Evolutionary conservation across 2,113 vertebrate genomes (phyloP).

Genomic region (Turnix velox): DNA sequence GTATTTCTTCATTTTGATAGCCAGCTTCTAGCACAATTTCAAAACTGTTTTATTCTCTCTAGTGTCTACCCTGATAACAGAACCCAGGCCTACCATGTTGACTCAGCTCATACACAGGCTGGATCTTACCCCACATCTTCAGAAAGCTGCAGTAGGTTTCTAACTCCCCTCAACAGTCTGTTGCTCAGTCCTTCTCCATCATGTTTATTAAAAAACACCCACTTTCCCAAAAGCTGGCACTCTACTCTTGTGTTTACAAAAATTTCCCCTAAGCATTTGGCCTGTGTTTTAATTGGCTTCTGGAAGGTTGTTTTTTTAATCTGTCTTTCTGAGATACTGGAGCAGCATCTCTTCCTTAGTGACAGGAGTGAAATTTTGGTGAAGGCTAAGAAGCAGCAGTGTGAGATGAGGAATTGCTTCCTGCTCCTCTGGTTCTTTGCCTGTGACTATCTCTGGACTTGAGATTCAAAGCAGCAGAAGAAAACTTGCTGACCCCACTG

Average conservation of each 20-base stretch:
- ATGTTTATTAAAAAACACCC: conserved; percentile 13
- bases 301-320: background rate
- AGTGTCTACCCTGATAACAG: background rate
- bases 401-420: background rate
- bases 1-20: background rate
- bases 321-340: background rate
- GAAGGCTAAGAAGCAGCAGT: background rate
- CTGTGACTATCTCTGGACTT: background rate
- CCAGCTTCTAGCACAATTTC: background rate
- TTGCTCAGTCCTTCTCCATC: background rate
- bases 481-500: background rate
- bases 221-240: background rate
- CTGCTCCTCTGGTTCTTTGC: background rate
- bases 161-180: background rate
- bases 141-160: background rate
- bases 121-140: background rate
- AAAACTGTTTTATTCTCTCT: background rate
- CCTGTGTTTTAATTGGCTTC: conserved; percentile 39
- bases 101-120: background rate
- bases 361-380: background rate
- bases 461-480: background rate
- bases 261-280: conserved; percentile 45
- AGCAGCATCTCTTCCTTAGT: background rate
- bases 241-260: conserved; percentile 26
- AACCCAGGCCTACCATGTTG: background rate